Evolutionary conservation across 2,113 vertebrate genomes (phyloP).

Genomic region (Dicentrarchus labrax): DNA sequence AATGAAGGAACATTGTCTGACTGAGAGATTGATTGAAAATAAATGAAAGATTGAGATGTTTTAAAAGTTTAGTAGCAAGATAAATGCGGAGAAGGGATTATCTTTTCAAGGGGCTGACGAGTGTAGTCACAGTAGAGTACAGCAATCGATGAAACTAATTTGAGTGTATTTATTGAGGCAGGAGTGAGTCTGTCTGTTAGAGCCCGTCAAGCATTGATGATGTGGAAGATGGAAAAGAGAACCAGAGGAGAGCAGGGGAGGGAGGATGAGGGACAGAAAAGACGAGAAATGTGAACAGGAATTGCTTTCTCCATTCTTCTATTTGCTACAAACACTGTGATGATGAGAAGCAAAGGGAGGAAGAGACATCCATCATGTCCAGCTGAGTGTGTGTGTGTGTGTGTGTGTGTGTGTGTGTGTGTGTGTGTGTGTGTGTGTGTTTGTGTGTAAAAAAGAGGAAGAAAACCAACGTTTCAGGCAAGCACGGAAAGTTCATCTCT

Average conservation of each 20-base stretch:
- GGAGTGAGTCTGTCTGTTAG: conserved; percentile 41
- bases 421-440: neutral
- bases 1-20: neutral
- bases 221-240: conserved; percentile 19
- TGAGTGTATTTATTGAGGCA: conserved; percentile 51
- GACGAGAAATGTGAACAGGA: conserved; percentile 62
- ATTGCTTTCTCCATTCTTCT: conserved; percentile 42
- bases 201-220: conserved; percentile 41
- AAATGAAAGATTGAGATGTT: conserved; percentile 12
- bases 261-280: conserved; percentile 28
- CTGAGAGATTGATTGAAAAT: neutral
- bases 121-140: conserved; percentile 28
- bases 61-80: conserved; percentile 9
- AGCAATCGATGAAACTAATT: conserved; percentile 63
- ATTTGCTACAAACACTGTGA: conserved; percentile 58
- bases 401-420: neutral
- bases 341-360: conserved; percentile 62
- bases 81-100: conserved; percentile 29
- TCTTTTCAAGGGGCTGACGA: conserved; percentile 26
- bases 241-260: conserved; percentile 17
- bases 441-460: conserved; percentile 1
- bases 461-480: conserved; percentile 48
- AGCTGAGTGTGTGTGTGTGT: conserved; percentile 30
- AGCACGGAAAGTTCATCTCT: conserved; percentile 66
- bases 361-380: conserved; percentile 76